Base-by-base conservation (phyloP, 2,888 invertebrate species). In the Chymomyza caudatula region DNA sequence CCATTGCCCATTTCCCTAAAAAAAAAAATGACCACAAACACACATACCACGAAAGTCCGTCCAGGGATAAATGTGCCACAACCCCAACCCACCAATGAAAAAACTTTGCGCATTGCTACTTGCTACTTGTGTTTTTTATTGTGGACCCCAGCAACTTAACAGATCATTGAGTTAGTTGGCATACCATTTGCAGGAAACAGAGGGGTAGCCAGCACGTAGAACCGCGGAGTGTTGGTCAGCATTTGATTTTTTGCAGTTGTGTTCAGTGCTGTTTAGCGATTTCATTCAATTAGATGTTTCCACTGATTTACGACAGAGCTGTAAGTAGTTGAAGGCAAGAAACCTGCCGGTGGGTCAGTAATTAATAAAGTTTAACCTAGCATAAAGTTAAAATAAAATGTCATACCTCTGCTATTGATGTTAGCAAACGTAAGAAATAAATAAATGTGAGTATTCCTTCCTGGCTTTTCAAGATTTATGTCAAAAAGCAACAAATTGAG, bases 221-320 rank as follows among this genome's bases (percentile, higher is more conserved):
- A 13, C 25, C 5, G 25, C 25, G 69, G 56, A 51, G 1, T 11
- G 52, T 60, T 60, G 60, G 57, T 67, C 68, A 61, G 49, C 54
- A 54, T 54, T 67, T 68, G 62, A 68, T 68, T 68, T 58, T 52
- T 43, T 23, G 25, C 51, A 57, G 57, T 42, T 51, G 49, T 51
- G 29, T 53, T 52, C 62, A 57, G 42, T 57, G 60, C 52, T 42
- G 60, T 68, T 37, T 60, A 57, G 55, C 65, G 67, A 68, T 65
- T 60, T 77, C 67, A 74, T 72, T 78, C 77, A 77, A 76, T 76
- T 76, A 76, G 65, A 66, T 57, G 61, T 67, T 72, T 61, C 47
- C 52, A n/a, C 68, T 69, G 74, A 73, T 67, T 67, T 58, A 51
- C 59, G 53, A 60, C 56, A 58, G 19, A 37, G 47, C n/a, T 19